Base-by-base conservation (phyloP, 2,888 invertebrate species). In the Amiota mariae region DNA sequence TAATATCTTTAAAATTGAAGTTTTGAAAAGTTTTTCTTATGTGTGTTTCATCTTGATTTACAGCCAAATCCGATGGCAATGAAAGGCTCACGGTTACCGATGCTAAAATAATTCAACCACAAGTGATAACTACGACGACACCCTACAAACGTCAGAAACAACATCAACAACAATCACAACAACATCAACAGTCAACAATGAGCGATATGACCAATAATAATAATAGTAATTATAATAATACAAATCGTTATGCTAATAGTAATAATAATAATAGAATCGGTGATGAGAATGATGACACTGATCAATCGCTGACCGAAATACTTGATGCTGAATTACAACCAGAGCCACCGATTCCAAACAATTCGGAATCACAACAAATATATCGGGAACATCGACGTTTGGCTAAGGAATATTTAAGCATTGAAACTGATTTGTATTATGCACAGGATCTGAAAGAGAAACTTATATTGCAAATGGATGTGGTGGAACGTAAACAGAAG, bases 341-440 rank as follows among this genome's bases (percentile, higher is more conserved):
- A 2, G 93, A 95, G 79, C 51, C 67, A 24, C 49, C 51, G 11
- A 68, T 68, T 54, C 67, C 67, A 49, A 49, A 51, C 11, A 68
- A 68, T 85, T 93, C 94, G 18, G 93, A 95, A 89, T 98, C 97
- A 71, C 93, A 95, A 88, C 92, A 94, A 79, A 95, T 98, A 85
- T 98, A 95, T 88, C 94, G 97, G 79, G 95, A 97, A 85, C 97
- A 98, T 88, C 95, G 95, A 87, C 92, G 95, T 90, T 90, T 97
- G 80, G 96, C 96, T 73, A 94, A 96, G 89, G 96, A 97, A 90
- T 97, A 96, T 91, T 92, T 97, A 74, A 95, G 94, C 90, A 95
- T 96, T 81, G 96, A 96, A 91, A 96, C 96, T 54, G 96, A 97
- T 90, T 92, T 97, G 76, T 95, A 95, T 54, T 93, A 95, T 85